These are phyloP conservation scores for Chelonus formosanus DNA, from an alignment of 2,888 invertebrate species.

Conservation along the genomic window DNA sequence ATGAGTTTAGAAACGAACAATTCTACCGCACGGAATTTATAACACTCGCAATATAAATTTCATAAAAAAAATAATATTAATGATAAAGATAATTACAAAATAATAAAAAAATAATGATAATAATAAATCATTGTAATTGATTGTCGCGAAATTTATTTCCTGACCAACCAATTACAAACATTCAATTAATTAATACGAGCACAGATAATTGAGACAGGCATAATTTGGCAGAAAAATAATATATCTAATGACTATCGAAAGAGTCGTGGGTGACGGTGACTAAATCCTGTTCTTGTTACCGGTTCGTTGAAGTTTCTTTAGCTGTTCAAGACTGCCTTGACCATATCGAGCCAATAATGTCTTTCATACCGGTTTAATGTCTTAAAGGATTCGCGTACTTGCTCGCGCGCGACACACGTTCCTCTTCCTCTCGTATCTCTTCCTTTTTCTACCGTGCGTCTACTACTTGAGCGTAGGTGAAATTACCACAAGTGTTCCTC, in stretches of 20 bases:
- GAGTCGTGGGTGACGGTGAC: constrained; percentile 23
- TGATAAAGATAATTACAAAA: too few species aligned
- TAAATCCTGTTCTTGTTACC: constrained; percentile 19
- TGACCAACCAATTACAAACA: too few species aligned
- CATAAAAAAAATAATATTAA: too few species aligned
- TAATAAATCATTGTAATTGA: too few species aligned
- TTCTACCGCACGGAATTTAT: constrained; percentile 5
- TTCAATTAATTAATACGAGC: neutral
- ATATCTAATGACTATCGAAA: constrained; percentile 25
- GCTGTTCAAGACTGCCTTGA: constrained; percentile 52
- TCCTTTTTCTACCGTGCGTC: constrained; percentile 30
- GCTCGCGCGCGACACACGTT: constrained; percentile 19
- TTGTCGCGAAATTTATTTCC: too few species aligned
- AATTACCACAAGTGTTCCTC: constrained; percentile 56
- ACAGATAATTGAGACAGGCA: constrained; percentile 13
- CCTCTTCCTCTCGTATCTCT: constrained; percentile 29
- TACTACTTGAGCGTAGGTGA: constrained; percentile 56
- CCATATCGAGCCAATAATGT: constrained; percentile 61
- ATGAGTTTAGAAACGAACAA: constrained; percentile 32
- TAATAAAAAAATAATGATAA: too few species aligned
- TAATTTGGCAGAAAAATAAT: constrained; percentile 33
- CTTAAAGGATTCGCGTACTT: constrained; percentile 27
- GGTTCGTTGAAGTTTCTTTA: constrained; percentile 45
- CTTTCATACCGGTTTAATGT: constrained; percentile 47
- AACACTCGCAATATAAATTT: too few species aligned